Evolutionary conservation across 2,888 invertebrate genomes (phyloP), one percentile per base, ranked within the genome.

Genomic region (Epinotia brunnichana): DNA sequence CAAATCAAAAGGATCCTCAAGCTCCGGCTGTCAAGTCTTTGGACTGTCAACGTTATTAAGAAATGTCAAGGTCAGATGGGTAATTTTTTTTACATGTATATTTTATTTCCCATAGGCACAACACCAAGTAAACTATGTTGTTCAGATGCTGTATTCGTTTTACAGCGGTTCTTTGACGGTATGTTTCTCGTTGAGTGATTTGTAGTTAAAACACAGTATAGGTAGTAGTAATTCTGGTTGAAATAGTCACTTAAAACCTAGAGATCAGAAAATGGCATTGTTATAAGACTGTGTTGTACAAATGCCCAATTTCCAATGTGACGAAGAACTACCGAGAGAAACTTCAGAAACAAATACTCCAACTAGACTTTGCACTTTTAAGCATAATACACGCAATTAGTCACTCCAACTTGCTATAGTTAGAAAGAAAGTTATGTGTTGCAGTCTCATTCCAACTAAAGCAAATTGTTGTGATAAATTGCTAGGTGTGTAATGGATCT

Each of bases 51-150:
- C 5, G 15, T 9, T 17, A 2, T 24, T 3, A 39, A 19, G 21
- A 15, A 41, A 48, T 41, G 21, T 13, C 5, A 51, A 53, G 35
- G 51, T 13, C n/a, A 35, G 13, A 5, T 35, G 13, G 51, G 51
- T 19, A 19, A 48, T 48, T 48, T n/a, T 48, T 29, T 51, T n/a
- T 48, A 62, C 29, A 29, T 62, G 62, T 62, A 74, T 76, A 48
- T 62, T 64, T 62, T 78, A 75, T 77, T 80, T 77, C 77, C 76
- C 77, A 62, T 81, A 82, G 81, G 70, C 74, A 73, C 76, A 70
- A 63, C 70, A 74, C 60, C 59, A 44, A 60, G 39, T 63, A 48
- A 66, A 54, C 7, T n/a, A 39, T 21, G 39, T 53, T 64, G 39
- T 67, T 74, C 61, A 11, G 57, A 74, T 19, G 51, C 35, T 64